Conservation (phyloP, 2,797 vertebrate genomes). For the Gila robusta region DNA sequence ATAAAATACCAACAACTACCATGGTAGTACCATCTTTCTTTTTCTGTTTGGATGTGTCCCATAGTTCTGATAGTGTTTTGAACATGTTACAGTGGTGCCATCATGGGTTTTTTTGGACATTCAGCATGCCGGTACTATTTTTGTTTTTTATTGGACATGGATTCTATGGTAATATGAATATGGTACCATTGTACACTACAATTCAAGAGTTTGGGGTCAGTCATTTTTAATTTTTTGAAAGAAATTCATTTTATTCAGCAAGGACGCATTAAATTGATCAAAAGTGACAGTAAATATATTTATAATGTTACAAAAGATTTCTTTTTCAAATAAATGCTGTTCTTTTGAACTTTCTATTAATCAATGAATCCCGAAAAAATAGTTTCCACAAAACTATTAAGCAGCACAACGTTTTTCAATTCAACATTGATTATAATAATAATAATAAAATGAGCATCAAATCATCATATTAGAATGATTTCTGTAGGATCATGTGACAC, state of each 20-base stretch:
- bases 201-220: too few species aligned
- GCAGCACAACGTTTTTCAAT: neutral
- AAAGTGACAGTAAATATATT: neutral
- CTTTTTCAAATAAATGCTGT: neutral
- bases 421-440: neutral
- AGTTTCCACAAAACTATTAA: neutral
- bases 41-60: neutral
- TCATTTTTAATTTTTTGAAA: neutral
- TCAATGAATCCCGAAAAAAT: too few species aligned
- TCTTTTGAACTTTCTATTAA: too few species aligned
- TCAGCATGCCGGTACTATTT: neutral
- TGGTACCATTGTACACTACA: neutral
- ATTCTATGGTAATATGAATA: neutral
- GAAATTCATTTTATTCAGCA: neutral
- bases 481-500: neutral
- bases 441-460: neutral
- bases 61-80: neutral
- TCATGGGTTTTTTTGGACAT: neutral
- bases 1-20: neutral
- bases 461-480: neutral
- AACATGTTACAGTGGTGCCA: neutral
- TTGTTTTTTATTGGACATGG: neutral
- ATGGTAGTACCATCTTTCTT: neutral
- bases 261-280: neutral
- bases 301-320: neutral